Conservation (phyloP, 2,888 invertebrate genomes). For the Aphidoletes aphidimyza region DNA sequence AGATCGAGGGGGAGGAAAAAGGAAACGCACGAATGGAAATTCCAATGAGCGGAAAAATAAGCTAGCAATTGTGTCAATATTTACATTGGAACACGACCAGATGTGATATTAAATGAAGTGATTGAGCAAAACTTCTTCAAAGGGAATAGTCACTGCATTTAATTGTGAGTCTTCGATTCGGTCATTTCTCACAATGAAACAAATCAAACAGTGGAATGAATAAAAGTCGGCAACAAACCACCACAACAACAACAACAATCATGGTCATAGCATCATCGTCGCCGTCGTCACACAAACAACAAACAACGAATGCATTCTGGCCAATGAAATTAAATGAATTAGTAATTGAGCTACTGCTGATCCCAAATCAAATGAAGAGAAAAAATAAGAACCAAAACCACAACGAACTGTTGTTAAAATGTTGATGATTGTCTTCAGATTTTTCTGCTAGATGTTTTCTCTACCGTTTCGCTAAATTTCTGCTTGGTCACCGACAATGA, state of each 20-base stretch:
- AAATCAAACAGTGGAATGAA: not conserved
- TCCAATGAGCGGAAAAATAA: not conserved
- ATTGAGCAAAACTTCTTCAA: slow-evolving; percentile 29
- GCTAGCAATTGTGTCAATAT: slow-evolving; percentile 48
- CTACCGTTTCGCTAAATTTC: not conserved
- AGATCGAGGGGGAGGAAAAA: too few species aligned
- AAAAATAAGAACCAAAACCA: too few species aligned
- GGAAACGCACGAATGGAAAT: slow-evolving; percentile 3
- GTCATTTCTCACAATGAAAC: not conserved
- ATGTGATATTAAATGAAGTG: slow-evolving; percentile 17
- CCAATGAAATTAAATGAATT: not conserved
- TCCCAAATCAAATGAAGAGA: too few species aligned
- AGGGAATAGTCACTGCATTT: slow-evolving; percentile 21
- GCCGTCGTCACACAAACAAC: too few species aligned
- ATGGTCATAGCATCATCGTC: too few species aligned
- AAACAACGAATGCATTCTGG: slow-evolving; percentile 15
- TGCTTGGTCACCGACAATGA: slow-evolving; percentile 42
- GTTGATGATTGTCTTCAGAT: too few species aligned
- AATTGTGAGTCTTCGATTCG: not conserved
- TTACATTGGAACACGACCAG: slow-evolving; percentile 28
- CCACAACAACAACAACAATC: too few species aligned
- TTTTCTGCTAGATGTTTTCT: not conserved
- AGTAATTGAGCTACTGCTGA: not conserved
- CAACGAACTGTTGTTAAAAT: not conserved
- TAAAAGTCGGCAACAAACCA: not conserved